Conservation (phyloP, 2,888 invertebrate species). For the Eupithecia subumbrata region DNA sequence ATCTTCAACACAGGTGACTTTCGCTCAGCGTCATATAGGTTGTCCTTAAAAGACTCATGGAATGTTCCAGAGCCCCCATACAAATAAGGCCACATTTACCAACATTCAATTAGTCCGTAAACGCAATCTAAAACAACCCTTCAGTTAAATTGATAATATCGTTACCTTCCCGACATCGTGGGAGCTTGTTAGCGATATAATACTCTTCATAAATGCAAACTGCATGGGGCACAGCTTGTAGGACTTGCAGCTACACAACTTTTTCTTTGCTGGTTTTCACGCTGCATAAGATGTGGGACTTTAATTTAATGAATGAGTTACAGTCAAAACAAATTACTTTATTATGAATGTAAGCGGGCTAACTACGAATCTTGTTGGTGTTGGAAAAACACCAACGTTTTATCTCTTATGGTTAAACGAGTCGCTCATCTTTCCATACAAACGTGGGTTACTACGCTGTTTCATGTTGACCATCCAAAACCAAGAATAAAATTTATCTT, state of each 20-base stretch:
- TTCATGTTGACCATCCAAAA: too few relatives aligned
- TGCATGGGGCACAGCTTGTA: slow-evolving; percentile 19
- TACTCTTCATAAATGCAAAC: slow-evolving; percentile 31
- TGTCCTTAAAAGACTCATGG: not conserved
- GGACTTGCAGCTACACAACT: not conserved
- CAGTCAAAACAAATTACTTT: too few relatives aligned
- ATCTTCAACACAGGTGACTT: not conserved
- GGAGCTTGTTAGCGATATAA: slow-evolving; percentile 32
- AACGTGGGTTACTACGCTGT: too few relatives aligned
- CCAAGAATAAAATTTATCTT: too few relatives aligned
- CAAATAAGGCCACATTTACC: not conserved
- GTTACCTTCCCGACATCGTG: slow-evolving; percentile 23
- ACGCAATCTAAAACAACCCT: slow-evolving; percentile 11
- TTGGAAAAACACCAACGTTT: too few relatives aligned
- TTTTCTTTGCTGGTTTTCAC: not conserved
- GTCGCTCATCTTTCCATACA: too few relatives aligned
- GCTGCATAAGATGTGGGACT: not conserved
- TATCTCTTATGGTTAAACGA: too few relatives aligned
- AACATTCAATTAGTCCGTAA: slow-evolving; percentile 1
- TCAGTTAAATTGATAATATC: slow-evolving; percentile 27
- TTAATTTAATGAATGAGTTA: not conserved
- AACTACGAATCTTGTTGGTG: too few relatives aligned
- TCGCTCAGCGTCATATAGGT: not conserved
- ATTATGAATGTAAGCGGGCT: too few relatives aligned
- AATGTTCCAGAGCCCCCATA: not conserved